These are phyloP conservation scores for Phenganax marumi DNA, from an alignment of 92 coral and sea anemone species.

Conservation along the genomic window DNA sequence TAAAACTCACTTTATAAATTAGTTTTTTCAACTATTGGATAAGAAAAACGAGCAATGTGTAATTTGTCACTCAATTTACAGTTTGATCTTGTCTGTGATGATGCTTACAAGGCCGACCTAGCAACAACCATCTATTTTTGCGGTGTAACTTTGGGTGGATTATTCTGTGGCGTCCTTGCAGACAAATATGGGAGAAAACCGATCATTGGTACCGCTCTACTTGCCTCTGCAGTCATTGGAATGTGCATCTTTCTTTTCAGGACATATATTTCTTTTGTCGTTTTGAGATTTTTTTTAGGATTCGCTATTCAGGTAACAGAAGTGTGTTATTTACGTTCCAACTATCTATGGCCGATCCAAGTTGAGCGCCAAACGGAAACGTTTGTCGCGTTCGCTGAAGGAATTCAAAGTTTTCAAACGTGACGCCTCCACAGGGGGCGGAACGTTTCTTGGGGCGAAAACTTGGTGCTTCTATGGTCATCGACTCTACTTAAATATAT, in stretches of 20 bases:
- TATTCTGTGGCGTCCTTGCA: conserved; percentile 76
- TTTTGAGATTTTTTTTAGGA: conserved; percentile 79
- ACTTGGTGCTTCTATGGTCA: too few species aligned
- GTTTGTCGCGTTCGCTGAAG: too few species aligned
- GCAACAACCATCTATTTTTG: conserved; percentile 77
- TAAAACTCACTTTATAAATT: too few species aligned
- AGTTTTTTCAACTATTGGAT: too few species aligned
- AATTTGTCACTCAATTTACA: conserved; percentile 1
- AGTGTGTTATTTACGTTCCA: not conserved
- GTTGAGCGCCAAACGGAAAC: too few species aligned
- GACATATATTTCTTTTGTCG: conserved; percentile 57
- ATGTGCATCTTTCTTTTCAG: conserved; percentile 85
- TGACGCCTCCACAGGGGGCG: too few species aligned
- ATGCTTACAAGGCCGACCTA: conserved; percentile 83
- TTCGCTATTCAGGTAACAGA: conserved; percentile 70
- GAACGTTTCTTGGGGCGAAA: too few species aligned
- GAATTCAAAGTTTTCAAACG: too few species aligned
- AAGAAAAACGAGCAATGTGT: too few species aligned
- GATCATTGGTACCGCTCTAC: conserved; percentile 67
- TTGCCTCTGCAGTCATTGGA: conserved; percentile 60
- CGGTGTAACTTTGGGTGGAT: conserved; percentile 72
- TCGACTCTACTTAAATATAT: too few species aligned
- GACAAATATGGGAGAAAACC: conserved; percentile 80
- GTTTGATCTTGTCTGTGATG: conserved; percentile 85
- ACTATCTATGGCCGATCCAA: too few species aligned